These are phyloP conservation scores for Sphyrna mokarran DNA, from an alignment of 2,113 vertebrate genomes.

Conservation along the genomic window DNA sequence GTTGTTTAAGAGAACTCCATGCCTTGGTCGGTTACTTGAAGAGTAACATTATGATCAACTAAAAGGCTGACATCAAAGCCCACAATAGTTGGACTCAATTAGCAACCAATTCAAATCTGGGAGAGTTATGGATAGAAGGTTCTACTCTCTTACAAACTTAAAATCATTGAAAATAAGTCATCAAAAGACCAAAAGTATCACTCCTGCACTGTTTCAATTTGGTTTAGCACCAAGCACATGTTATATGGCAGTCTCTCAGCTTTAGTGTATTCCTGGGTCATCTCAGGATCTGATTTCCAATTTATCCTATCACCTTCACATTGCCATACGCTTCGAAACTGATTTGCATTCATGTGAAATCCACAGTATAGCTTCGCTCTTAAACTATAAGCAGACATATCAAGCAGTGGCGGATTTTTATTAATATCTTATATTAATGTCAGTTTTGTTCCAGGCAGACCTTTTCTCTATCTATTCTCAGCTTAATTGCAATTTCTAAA, in stretches of 20 bases:
- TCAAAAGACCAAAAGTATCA: not conserved
- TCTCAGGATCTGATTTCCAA: not conserved
- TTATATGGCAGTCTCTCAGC: not conserved
- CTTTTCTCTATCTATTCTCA: not conserved
- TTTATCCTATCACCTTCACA: not conserved
- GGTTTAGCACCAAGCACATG: not conserved
- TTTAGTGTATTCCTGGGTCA: not conserved
- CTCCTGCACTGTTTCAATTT: not conserved
- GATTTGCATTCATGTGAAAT: not conserved
- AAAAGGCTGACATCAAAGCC: too few species aligned
- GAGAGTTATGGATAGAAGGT: not conserved
- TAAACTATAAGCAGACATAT: not conserved
- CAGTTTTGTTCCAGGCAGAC: not conserved
- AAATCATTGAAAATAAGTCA: not conserved
- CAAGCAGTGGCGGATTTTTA: not conserved
- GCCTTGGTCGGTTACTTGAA: too few species aligned
- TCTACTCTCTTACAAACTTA: not conserved
- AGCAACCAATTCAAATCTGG: not conserved
- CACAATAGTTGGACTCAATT: not conserved
- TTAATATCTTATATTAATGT: not conserved
- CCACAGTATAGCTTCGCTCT: not conserved
- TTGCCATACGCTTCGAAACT: not conserved
- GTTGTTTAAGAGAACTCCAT: too few species aligned
- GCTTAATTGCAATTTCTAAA: not conserved
- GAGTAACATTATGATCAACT: too few species aligned